These are phyloP conservation scores for Melinaea marsaeus DNA, from an alignment of 2,888 invertebrate species.

Conservation along the genomic window DNA sequence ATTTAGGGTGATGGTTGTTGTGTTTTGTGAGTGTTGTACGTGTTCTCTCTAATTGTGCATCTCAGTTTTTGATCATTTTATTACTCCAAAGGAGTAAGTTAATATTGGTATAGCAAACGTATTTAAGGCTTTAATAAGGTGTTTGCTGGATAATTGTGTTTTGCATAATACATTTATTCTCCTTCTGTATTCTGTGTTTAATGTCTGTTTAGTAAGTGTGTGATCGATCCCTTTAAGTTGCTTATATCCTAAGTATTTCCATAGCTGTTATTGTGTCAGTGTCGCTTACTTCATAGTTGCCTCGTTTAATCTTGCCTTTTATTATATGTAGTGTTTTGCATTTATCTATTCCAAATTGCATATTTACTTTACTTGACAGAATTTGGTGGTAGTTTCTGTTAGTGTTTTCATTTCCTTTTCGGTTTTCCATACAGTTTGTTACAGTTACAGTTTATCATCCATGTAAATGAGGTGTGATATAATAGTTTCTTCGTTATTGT, in stretches of 20 bases:
- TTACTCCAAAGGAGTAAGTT: conserved; percentile 13
- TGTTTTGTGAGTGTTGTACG: conserved; percentile 1
- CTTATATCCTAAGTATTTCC: conserved; percentile 7
- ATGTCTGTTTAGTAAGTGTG: not conserved
- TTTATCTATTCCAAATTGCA: conserved; percentile 21
- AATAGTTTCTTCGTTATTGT: conserved; percentile 2
- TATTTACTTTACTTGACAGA: conserved; percentile 18
- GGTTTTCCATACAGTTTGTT: conserved; percentile 12
- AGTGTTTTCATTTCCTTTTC: conserved; percentile 14
- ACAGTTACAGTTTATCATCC: conserved; percentile 14
- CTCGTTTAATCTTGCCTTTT: conserved; percentile 12
- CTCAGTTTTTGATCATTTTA: conserved; percentile 6
- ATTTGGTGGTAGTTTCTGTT: conserved; percentile 13
- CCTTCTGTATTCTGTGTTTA: not conserved
- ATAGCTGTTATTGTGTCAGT: conserved; percentile 1
- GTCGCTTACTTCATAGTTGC: not conserved
- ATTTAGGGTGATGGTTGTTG: not conserved
- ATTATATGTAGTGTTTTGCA: conserved; percentile 16
- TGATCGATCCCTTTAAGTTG: conserved; percentile 2
- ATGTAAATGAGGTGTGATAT: conserved; percentile 20
- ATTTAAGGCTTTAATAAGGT: conserved; percentile 11
- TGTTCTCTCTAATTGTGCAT: not conserved
- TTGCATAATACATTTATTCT: conserved; percentile 11
- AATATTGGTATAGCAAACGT: conserved; percentile 15
- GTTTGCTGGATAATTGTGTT: conserved; percentile 8